phyloP scores from a whole-genome alignment of 2,113 vertebrate genomes.

The Paracanthobrama guichenoti region DNA sequence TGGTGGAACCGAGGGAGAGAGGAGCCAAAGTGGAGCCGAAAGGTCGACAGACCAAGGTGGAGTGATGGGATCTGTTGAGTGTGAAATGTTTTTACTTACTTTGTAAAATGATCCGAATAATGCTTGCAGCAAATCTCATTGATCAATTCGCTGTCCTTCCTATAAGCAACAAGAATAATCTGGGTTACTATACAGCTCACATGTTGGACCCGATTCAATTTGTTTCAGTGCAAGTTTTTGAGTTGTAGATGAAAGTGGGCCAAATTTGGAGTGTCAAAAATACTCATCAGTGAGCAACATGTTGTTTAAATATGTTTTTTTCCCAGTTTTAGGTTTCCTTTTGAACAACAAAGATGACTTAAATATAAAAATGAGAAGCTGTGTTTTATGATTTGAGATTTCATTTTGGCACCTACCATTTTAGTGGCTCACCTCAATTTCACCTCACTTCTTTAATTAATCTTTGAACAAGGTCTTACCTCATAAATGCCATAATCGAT shows the following conservation, averaged over 20 bases:
- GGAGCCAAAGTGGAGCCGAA: too few species aligned
- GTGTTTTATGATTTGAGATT: too few species aligned
- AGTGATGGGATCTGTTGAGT: too few species aligned
- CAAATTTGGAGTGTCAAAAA: too few species aligned
- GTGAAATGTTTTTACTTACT: slow-evolving; percentile 53
- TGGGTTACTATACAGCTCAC: background rate
- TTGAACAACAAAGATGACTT: background rate
- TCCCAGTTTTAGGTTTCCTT: background rate
- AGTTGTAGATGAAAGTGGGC: background rate
- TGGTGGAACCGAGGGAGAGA: too few species aligned
- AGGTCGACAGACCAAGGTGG: too few species aligned
- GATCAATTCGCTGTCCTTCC: slow-evolving; percentile 79
- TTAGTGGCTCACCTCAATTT: background rate
- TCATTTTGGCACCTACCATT: too few species aligned
- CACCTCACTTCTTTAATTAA: background rate
- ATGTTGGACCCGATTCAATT: background rate
- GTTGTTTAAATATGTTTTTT: background rate
- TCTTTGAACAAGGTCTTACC: slow-evolving; percentile 66
- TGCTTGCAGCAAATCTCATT: slow-evolving; percentile 81
- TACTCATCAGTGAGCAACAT: background rate
- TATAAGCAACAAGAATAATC: slow-evolving; percentile 50
- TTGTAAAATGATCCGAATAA: slow-evolving; percentile 72
- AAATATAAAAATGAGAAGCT: background rate
- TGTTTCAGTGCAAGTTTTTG: background rate
- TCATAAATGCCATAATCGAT: slow-evolving; percentile 86